Conservation (phyloP, 2,113 vertebrate genomes). For the Phyllopteryx taeniolatus region DNA sequence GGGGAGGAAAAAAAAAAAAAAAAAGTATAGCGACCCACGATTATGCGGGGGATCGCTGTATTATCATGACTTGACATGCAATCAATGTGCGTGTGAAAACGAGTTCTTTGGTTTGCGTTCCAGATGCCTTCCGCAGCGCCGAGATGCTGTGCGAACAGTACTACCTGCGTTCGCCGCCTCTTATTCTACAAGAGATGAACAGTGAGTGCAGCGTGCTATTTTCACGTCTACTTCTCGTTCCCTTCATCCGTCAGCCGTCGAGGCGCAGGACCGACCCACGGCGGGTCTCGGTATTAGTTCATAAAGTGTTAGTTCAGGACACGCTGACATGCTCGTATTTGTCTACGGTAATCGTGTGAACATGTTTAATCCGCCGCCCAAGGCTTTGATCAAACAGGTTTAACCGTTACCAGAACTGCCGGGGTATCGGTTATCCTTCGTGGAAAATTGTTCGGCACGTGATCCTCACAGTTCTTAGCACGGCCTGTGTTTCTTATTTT, state of each 20-base stretch:
- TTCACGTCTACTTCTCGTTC: background rate
- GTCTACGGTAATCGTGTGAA: background rate
- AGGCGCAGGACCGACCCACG: too few species aligned
- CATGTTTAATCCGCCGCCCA: background rate
- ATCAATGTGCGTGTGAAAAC: background rate
- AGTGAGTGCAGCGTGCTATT: constrained; percentile 66
- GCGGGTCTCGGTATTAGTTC: too few species aligned
- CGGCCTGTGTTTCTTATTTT: too few species aligned
- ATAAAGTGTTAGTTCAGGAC: too few species aligned
- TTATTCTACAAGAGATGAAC: constrained; percentile 81
- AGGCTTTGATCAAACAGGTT: background rate
- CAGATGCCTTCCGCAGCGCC: constrained; percentile 88
- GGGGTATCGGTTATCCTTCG: too few species aligned
- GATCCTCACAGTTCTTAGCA: background rate
- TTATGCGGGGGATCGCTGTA: too few species aligned
- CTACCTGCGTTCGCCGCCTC: constrained; percentile 83
- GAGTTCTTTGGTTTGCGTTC: background rate
- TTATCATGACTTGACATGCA: background rate
- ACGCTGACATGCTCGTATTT: too few species aligned
- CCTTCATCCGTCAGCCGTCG: background rate
- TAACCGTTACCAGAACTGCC: background rate
- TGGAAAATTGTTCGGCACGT: background rate
- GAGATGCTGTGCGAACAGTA: constrained; percentile 92
- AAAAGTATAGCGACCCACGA: background rate
- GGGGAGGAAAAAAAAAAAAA: too few species aligned